Conservation (phyloP, 2,113 vertebrate species). For the Oncorhynchus masou region DNA sequence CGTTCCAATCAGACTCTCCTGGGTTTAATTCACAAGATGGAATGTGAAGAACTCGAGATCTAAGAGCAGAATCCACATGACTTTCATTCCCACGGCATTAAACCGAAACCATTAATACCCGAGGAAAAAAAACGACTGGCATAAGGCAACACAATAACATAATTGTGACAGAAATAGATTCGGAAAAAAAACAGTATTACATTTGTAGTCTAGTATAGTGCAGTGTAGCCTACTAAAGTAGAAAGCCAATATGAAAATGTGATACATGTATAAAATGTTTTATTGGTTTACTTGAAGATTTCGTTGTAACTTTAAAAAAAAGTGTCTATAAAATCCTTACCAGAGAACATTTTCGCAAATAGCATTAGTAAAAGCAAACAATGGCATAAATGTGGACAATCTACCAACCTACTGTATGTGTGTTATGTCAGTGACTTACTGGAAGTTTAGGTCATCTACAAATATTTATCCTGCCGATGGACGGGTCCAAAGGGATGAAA, state of each 20-base stretch:
- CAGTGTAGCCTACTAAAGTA: too few relatives aligned
- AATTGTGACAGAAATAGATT: neutral
- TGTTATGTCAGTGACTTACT: neutral
- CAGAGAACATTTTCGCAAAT: too few relatives aligned
- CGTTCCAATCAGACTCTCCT: neutral
- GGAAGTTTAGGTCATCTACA: neutral
- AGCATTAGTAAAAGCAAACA: too few relatives aligned
- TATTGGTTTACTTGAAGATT: too few relatives aligned
- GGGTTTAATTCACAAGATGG: neutral
- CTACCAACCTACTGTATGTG: neutral
- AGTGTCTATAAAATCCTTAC: too few relatives aligned
- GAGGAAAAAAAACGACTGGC: neutral
- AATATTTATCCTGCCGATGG: neutral
- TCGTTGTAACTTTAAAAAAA: too few relatives aligned
- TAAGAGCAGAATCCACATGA: slow-evolving; percentile 9
- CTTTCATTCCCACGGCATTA: neutral
- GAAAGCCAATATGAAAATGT: too few relatives aligned
- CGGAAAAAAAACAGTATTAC: neutral
- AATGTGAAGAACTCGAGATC: slow-evolving; percentile 7
- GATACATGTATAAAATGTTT: too few relatives aligned
- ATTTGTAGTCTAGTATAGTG: too few relatives aligned
- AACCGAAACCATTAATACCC: neutral
- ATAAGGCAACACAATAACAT: neutral
- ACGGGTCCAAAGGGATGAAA: neutral
- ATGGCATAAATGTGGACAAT: too few relatives aligned